Evolutionary conservation across 2,888 invertebrate genomes (phyloP), one percentile per base, ranked within the genome.

Genomic region (Cephus spinipes): DNA sequence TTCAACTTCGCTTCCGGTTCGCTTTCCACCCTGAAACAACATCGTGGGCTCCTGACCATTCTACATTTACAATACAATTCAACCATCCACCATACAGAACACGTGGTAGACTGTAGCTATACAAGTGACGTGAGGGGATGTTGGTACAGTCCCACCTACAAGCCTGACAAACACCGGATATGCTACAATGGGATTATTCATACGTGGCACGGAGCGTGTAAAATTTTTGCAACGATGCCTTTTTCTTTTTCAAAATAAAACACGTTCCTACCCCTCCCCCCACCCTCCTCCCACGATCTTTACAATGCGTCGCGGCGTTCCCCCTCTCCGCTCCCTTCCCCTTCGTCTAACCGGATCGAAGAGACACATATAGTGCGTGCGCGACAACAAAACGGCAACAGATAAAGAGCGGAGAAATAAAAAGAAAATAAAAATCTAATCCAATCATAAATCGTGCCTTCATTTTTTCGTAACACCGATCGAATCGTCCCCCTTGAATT

Each of bases 1-100:
- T 80, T 78, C 79, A 76, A 73, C 69, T 80, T 80, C 81, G 82
- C 80, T 76, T 78, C 80, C 80, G 79, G 77, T 74, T 75, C 76
- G 77, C 79, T 77, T 79, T 80, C 76, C 79, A 79, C 78, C 78
- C 75, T 76, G 3, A 73, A 68, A 82, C 74, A 76, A 55, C 40
- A 23, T 23, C 1, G 9, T 6, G 23, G 40, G 6, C 40, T 55
- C 6, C 33, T 69, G 69, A 74, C 77, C 77, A 78, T 80, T 81
- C 73, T 68, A 40, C 69, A 77, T 73, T 68, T 68, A 68, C 73
- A 69, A 71, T 68, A 69, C 30, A 9, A 15, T 40, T 15, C 40
- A 40, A 55, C 40, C 23, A 23, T 6, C 23, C 1, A 23, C 23
- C 15, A 55, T 55, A 23, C 40, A 55, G 6, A 23, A 9, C 23